These are phyloP conservation scores for Calosoma granatense DNA, from an alignment of 1,140 invertebrate species.

Conservation along the genomic window DNA sequence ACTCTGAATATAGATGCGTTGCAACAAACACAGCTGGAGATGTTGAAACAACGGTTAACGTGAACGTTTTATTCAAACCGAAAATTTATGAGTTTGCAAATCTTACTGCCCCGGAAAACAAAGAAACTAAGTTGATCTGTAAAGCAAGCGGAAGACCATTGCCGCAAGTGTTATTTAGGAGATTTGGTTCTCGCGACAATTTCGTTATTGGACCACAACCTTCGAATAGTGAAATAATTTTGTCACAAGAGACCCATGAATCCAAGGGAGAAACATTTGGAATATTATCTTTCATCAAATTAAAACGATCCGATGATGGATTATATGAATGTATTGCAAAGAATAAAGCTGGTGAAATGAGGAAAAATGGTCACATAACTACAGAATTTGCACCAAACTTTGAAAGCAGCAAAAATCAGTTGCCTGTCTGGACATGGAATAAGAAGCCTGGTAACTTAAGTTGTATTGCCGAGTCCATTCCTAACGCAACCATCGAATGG, in stretches of 20 bases:
- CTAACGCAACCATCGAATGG: slow-evolving; percentile 87
- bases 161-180: slow-evolving; percentile 65
- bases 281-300: slow-evolving; percentile 48
- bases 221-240: slow-evolving; percentile 38
- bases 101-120: slow-evolving; percentile 51
- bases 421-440: slow-evolving; percentile 71
- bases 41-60: slow-evolving; percentile 48
- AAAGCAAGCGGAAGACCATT: slow-evolving; percentile 65
- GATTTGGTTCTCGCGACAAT: slow-evolving; percentile 42
- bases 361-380: slow-evolving; percentile 69
- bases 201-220: slow-evolving; percentile 49
- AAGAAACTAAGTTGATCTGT: slow-evolving; percentile 58
- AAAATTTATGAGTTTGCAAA: slow-evolving; percentile 69
- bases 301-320: slow-evolving; percentile 67
- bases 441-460: slow-evolving; percentile 69
- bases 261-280: slow-evolving; percentile 50
- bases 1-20: slow-evolving; percentile 69
- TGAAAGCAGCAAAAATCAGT: slow-evolving; percentile 55
- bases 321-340: slow-evolving; percentile 78
- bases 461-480: slow-evolving; percentile 81
- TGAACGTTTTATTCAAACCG: slow-evolving; percentile 66
- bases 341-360: slow-evolving; percentile 64
- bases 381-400: slow-evolving; percentile 76
- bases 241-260: slow-evolving; percentile 44
- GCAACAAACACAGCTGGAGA: slow-evolving; percentile 72